Conservation (phyloP, 2,113 vertebrate genomes). For the Todiramphus chloris region DNA sequence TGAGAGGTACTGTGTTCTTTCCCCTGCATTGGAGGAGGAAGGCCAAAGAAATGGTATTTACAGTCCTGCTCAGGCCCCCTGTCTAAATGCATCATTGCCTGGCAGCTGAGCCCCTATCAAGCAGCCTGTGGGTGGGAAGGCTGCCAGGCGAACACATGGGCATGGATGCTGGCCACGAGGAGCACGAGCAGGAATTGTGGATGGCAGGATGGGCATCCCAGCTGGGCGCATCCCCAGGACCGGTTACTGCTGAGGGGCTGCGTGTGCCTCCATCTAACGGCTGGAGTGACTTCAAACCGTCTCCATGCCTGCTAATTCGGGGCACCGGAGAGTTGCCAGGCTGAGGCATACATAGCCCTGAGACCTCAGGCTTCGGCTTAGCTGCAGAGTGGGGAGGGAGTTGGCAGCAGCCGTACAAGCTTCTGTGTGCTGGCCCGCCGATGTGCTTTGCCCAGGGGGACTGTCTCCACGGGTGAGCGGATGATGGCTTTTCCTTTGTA, state of each 20-base stretch:
- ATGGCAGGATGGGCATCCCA: neutral
- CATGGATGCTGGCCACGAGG: neutral
- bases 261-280: neutral
- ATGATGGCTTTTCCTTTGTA: neutral
- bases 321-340: neutral
- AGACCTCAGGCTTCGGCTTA: neutral
- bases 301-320: neutral
- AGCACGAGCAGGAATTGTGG: neutral
- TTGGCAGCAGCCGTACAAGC: accelerated
- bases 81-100: neutral
- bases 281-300: neutral
- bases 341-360: neutral
- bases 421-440: neutral
- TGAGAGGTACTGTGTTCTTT: neutral
- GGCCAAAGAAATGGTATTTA: neutral
- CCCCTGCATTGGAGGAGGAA: neutral
- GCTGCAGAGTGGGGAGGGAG: neutral
- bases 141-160: constrained; percentile 38
- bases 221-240: neutral
- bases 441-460: neutral
- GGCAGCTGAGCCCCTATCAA: constrained; percentile 24
- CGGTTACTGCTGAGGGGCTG: neutral
- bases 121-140: neutral
- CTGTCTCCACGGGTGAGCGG: accelerated
- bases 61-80: neutral